Percentiles rank a stretch among this genome's conserved stretches.
Conservation (phyloP, 1,140 invertebrate species). For the Brachionus rubens region DNA sequence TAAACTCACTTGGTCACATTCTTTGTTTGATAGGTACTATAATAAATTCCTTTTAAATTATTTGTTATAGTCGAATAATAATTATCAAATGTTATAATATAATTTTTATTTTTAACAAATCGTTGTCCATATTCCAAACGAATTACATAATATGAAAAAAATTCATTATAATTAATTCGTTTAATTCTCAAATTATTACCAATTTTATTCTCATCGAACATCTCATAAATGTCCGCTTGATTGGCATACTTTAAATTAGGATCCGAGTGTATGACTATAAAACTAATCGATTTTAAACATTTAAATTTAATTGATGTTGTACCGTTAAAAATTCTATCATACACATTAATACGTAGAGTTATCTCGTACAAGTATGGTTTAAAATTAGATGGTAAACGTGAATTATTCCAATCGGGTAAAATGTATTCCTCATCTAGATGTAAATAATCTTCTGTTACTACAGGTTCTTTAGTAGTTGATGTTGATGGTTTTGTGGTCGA, state of each 20-base stretch:
- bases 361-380: constrained; percentile 28
- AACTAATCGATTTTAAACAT: neutral
- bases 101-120: neutral
- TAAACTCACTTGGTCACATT: constrained; percentile 1
- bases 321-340: constrained; percentile 3
- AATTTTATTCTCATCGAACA: neutral
- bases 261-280: constrained; percentile 22
- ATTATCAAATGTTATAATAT: constrained; percentile 24
- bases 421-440: neutral
- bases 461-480: neutral
- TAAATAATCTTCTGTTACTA: neutral
- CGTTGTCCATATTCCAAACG: neutral
- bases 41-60: constrained; percentile 43
- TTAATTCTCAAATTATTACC: neutral
- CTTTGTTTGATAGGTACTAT: constrained; percentile 22
- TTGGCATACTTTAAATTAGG: constrained; percentile 8
- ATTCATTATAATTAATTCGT: constrained; percentile 7
- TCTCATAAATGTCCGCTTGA: neutral
- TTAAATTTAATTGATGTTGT: constrained; percentile 31
- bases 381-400: constrained; percentile 13
- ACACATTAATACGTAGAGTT: constrained; percentile 5
- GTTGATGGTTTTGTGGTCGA: neutral
- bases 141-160: constrained; percentile 24
- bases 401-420: neutral
- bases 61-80: constrained; percentile 37